These are phyloP conservation scores for Drosophila bocqueti DNA, from an alignment of 1,140 invertebrate genomes.

Conservation along the genomic window DNA sequence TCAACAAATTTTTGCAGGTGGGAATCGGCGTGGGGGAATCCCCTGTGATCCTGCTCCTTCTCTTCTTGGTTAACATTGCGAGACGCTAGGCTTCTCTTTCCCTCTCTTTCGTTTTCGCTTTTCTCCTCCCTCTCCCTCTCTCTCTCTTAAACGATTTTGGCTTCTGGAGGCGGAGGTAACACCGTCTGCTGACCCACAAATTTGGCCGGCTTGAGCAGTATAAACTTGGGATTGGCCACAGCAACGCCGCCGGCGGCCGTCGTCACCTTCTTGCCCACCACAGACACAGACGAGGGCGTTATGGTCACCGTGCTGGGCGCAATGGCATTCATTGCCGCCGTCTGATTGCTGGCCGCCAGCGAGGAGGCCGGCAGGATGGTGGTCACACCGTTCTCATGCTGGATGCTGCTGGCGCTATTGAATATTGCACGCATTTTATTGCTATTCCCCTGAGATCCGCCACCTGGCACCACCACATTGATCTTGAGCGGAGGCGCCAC, in stretches of 20 bases:
- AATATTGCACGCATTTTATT: slow-evolving; percentile 83
- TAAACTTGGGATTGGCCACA: slow-evolving; percentile 62
- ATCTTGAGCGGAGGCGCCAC: slow-evolving; percentile 27
- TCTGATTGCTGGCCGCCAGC: slow-evolving; percentile 72
- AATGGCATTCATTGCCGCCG: slow-evolving; percentile 78
- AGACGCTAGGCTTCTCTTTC: slow-evolving; percentile 33
- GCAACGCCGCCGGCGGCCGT: slow-evolving; percentile 5
- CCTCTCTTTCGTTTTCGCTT: slow-evolving; percentile 3
- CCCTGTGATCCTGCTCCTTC: neutral
- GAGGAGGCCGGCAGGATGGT: slow-evolving; percentile 80
- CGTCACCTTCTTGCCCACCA: slow-evolving; percentile 51
- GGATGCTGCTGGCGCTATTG: slow-evolving; percentile 72
- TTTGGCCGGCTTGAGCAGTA: slow-evolving; percentile 64
- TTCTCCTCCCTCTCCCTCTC: neutral
- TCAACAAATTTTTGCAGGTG: slow-evolving; percentile 33
- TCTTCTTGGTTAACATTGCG: neutral
- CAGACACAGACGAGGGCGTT: slow-evolving; percentile 54
- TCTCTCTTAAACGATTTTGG: slow-evolving; percentile 55
- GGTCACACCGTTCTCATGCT: slow-evolving; percentile 81
- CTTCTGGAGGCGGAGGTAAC: slow-evolving; percentile 28
- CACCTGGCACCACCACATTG: slow-evolving; percentile 28
- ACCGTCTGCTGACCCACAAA: slow-evolving; percentile 31
- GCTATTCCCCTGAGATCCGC: slow-evolving; percentile 67
- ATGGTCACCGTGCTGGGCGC: slow-evolving; percentile 81
- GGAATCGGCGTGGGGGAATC: neutral